Base-by-base conservation (phyloP, 2,113 vertebrate species). In the Hiodon alosoides region DNA sequence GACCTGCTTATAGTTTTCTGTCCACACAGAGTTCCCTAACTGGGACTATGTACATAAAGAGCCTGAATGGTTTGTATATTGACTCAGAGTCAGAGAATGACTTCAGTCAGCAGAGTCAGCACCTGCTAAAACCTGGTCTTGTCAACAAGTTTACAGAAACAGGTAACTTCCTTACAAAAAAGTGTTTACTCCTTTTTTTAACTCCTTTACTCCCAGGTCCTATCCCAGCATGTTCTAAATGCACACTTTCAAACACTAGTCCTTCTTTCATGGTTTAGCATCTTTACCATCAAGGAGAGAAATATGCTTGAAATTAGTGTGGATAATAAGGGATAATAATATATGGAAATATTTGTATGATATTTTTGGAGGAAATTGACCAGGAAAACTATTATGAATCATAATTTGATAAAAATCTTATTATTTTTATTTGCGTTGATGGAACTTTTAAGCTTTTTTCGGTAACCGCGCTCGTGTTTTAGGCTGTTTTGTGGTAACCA, bases 1-100 rank as follows among this genome's bases (percentile, higher is more conserved):
- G 66, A 81, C 78, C 65, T 50, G 76, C 55, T 78, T 75, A 54
- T 61, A 55, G 74, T 76, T 67, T n/a, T 57, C 69, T 62, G 59
- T 70, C 68, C 60, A 61, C 46, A 61, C 31, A 68, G 69, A 31
- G 31, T 31, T 2, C 31, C 31, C 69, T 53, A 69, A 17, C 60
- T 59, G 57, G 54, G 60, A 52, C 54, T 31, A 6, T 73, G 65
- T 68, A 64, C 48, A 46, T 8, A 50, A 66, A 14, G 67, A 61
- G 61, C 59, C 60, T 9, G 58, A 76, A 62, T 16, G 67, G n/a
- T 60, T 31, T 11, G 55, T 11, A 50, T 75, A 47, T 13, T 54
- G 53, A 13, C 10, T 31, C 31, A 31, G 31, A 31, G 31, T 31
- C 31, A 31, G 31, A 31, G 31, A 31, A 31, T 31, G 31, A 31